Evolutionary conservation across 2,797 vertebrate genomes (phyloP).

Genomic region (Spinus pinus): DNA sequence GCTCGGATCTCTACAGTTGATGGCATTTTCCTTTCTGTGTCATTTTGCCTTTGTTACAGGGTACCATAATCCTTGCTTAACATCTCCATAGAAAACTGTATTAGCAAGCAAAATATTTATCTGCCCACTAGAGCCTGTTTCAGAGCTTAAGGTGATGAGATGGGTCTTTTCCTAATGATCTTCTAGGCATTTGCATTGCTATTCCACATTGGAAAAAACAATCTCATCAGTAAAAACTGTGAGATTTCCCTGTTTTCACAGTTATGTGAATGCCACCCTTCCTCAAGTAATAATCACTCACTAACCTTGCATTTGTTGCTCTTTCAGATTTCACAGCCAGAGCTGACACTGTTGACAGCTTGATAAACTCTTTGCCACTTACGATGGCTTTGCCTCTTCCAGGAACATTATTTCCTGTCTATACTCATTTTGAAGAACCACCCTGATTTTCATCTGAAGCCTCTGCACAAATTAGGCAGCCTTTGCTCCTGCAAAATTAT

Average conservation of each 20-base stretch:
- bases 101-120: background rate
- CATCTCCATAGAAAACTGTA: background rate
- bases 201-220: background rate
- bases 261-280: slow-evolving; percentile 32
- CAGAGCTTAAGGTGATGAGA: background rate
- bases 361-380: slow-evolving; percentile 57
- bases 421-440: background rate
- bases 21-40: background rate
- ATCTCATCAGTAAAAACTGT: slow-evolving; percentile 23
- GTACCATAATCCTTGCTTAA: background rate
- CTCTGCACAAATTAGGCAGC: background rate
- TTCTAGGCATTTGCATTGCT: background rate
- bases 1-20: background rate
- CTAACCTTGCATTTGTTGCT: slow-evolving; percentile 63
- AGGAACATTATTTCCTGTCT: background rate
- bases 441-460: background rate
- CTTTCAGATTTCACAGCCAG: slow-evolving; percentile 35
- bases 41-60: background rate
- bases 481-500: background rate
- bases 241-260: slow-evolving; percentile 37
- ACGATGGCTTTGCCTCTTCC: slow-evolving; percentile 12
- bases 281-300: slow-evolving; percentile 35
- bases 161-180: background rate
- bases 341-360: slow-evolving; percentile 42
- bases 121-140: background rate